phyloP scores from a whole-genome alignment of 2,888 invertebrate genomes.

The Trachelus stipa region DNA sequence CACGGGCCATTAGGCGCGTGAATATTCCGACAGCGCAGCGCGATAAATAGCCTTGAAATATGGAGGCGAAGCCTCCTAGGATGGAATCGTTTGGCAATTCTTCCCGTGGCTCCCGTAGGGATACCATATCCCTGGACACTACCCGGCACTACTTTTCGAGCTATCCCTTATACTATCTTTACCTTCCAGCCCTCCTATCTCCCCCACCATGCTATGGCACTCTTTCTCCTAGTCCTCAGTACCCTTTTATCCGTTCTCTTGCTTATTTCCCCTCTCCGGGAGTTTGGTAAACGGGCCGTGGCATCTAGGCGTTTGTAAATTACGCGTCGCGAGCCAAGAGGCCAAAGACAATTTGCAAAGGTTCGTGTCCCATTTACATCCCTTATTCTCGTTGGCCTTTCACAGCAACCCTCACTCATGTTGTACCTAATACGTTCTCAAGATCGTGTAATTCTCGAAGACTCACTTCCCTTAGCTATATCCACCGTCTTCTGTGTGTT shows the following conservation, averaged over 20 bases:
- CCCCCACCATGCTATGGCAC: too few species aligned
- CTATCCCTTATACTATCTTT: conserved; percentile 8
- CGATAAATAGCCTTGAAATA: conserved; percentile 45
- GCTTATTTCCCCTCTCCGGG: too few species aligned
- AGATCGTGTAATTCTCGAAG: background rate
- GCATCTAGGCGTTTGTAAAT: conserved; percentile 15
- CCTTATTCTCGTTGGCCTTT: conserved; percentile 6
- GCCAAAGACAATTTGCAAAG: conserved; percentile 28
- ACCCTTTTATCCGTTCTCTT: too few species aligned
- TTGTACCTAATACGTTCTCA: background rate
- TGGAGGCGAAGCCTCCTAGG: conserved; percentile 18
- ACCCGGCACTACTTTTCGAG: background rate
- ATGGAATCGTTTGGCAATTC: conserved; percentile 36
- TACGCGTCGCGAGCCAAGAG: conserved; percentile 22
- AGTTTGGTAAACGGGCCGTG: too few species aligned
- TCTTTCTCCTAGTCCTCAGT: too few species aligned
- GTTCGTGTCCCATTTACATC: conserved; percentile 21
- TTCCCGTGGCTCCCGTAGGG: conserved; percentile 20
- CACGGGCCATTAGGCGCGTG: conserved; percentile 48
- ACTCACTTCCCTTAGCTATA: too few species aligned
- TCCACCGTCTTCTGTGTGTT: too few species aligned
- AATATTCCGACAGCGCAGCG: conserved; percentile 30
- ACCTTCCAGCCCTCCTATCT: background rate
- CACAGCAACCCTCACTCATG: background rate
- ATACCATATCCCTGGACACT: conserved; percentile 14